phyloP scores from a whole-genome alignment of 1,140 invertebrate genomes.

The Drosophila prosaltans region DNA sequence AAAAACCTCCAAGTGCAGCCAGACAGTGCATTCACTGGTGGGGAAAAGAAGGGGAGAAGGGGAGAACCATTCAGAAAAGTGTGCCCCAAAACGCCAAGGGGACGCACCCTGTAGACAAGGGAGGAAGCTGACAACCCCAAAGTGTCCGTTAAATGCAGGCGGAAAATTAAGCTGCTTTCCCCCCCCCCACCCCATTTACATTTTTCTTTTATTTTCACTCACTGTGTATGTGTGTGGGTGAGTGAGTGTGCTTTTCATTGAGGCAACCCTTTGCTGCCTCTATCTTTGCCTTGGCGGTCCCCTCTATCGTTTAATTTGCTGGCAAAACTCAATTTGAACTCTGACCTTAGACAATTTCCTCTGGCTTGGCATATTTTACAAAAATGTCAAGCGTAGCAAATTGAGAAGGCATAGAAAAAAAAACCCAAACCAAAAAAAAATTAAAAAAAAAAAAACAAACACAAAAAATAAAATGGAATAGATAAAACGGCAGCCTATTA shows the following conservation, averaged over 20 bases:
- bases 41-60: not conserved
- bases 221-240: not conserved
- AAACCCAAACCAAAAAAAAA: not conserved
- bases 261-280: constrained; percentile 1
- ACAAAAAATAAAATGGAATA: not conserved
- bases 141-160: constrained; percentile 44
- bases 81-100: constrained; percentile 38
- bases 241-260: constrained; percentile 9
- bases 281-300: not conserved
- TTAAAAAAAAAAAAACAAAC: not conserved
- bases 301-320: constrained; percentile 53
- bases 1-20: constrained; percentile 47
- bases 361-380: constrained; percentile 55
- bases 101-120: not conserved
- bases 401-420: constrained; percentile 46
- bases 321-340: constrained; percentile 70
- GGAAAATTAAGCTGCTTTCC: constrained; percentile 23
- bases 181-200: not conserved
- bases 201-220: not conserved
- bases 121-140: constrained; percentile 41
- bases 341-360: constrained; percentile 55
- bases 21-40: constrained; percentile 27
- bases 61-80: constrained; percentile 12
- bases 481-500: constrained; percentile 1
- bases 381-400: constrained; percentile 52